Evolutionary conservation across 2,888 invertebrate genomes (phyloP), one percentile per base, ranked within the genome.

Genomic region (Aspidiotus destructor): DNA sequence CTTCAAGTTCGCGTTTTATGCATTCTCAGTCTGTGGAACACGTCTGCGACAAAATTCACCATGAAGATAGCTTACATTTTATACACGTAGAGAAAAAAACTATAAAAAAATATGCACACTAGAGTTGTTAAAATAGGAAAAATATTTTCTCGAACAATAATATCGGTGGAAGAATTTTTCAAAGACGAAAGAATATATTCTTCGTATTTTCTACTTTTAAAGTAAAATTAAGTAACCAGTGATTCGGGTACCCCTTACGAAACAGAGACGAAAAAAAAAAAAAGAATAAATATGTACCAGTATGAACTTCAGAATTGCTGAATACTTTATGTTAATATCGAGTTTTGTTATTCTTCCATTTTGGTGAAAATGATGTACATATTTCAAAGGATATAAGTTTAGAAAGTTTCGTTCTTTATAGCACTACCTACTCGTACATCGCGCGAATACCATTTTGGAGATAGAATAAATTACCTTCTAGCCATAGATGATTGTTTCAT

Each of bases 391-490:
- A 42, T 16, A 60, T 40, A 61, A 41, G 28, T 61, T 41, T n/a
- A 15, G 41, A 61, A 61, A 61, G 42, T 41, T 42, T 61, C 61
- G 41, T 61, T 61, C 40, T 44, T 42, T 61, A 58, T 58, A 40
- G 16, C 40, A 28, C 28, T 28, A 28, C 28, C 28, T 28, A 28
- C 28, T 28, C 28, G 28, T 28, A 28, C 28, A 28, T 28, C 28
- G 28, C 28, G 28, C 28, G 28, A 3, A 28, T 28, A 28, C 28
- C 28, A 28, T 28, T 58, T 28, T 40, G 58, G 17, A 58, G 58
- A 58, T 58, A 28, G 58, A 58, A 58, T 58, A 58, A 58, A 58
- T 58, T 58, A 58, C 58, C 58, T 58, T 58, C 58, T 58, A 58
- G 58, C 58, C 58, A 58, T 28, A 58, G 40, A 58, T 58, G 58